A percentile compares a stretch with the other conserved stretches of the same genome.
Evolutionary conservation across 2,113 vertebrate species (phyloP).

Genomic region (Bagarius yarrelli): DNA sequence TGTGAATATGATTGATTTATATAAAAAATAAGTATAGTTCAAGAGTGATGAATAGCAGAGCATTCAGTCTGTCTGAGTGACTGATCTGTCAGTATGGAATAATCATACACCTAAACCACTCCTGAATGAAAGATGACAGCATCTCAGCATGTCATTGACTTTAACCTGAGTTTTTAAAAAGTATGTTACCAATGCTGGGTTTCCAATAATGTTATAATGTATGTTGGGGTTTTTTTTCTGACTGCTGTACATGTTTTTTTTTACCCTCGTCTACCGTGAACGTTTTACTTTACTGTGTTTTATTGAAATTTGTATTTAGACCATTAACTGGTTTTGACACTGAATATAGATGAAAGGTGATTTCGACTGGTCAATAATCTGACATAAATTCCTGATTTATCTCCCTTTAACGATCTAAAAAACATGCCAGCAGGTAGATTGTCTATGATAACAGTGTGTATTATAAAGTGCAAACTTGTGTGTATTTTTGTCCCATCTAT

Average conservation of each 20-base stretch:
- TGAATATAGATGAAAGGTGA: neutral
- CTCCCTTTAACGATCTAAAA: neutral
- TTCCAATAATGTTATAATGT: neutral
- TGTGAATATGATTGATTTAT: constrained; percentile 6
- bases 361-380: neutral
- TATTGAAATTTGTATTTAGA: neutral
- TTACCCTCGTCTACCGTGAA: neutral
- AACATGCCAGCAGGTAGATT: neutral
- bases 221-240: neutral
- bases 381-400: neutral
- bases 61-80: constrained; percentile 30
- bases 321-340: neutral
- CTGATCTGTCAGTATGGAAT: constrained; percentile 36
- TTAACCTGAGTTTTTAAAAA: neutral
- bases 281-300: neutral
- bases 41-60: constrained; percentile 55
- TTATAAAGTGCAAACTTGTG: neutral
- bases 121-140: constrained; percentile 36
- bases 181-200: neutral
- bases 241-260: neutral
- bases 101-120: constrained; percentile 17
- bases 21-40: constrained; percentile 47
- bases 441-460: neutral
- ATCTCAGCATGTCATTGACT: constrained; percentile 1
- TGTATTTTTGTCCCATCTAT: neutral